These are phyloP conservation scores for Muntiacus reevesi DNA, from an alignment of 2,113 vertebrate species.

Conservation along the genomic window DNA sequence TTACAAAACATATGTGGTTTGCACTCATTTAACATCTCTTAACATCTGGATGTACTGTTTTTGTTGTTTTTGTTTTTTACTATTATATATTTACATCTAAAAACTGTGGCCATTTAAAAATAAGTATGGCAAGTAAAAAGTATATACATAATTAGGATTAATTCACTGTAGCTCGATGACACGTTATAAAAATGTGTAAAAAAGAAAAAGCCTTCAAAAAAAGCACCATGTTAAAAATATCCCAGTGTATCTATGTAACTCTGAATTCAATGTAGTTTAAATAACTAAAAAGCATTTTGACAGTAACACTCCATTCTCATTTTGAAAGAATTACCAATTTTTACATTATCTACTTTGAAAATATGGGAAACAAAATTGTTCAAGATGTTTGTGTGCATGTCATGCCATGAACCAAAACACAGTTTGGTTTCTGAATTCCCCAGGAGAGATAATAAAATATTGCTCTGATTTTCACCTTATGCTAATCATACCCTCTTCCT, in stretches of 20 bases:
- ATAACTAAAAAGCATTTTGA: constrained; percentile 13
- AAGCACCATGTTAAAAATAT: constrained; percentile 26
- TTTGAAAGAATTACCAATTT: constrained; percentile 43
- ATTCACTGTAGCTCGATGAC: neutral
- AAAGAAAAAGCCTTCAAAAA: neutral
- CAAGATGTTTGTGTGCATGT: neutral
- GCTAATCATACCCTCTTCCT: neutral
- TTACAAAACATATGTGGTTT: constrained; percentile 35
- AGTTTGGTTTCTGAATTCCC: neutral
- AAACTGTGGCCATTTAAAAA: constrained; percentile 25
- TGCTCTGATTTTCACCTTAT: constrained; percentile 35
- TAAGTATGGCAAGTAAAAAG: neutral
- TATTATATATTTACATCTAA: neutral
- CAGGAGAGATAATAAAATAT: constrained; percentile 28
- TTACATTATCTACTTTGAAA: constrained; percentile 25
- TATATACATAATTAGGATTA: constrained; percentile 20
- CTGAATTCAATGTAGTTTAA: neutral
- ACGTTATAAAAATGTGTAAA: neutral
- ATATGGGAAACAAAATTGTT: constrained; percentile 25
- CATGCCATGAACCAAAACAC: neutral
- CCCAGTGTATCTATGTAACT: neutral
- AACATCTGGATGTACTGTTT: constrained; percentile 16
- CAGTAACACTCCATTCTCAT: neutral
- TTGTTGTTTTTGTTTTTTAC: neutral
- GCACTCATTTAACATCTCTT: neutral